These are phyloP conservation scores for Kuschelorhynchus macadamiae DNA, from an alignment of 2,888 invertebrate species.

Conservation along the genomic window DNA sequence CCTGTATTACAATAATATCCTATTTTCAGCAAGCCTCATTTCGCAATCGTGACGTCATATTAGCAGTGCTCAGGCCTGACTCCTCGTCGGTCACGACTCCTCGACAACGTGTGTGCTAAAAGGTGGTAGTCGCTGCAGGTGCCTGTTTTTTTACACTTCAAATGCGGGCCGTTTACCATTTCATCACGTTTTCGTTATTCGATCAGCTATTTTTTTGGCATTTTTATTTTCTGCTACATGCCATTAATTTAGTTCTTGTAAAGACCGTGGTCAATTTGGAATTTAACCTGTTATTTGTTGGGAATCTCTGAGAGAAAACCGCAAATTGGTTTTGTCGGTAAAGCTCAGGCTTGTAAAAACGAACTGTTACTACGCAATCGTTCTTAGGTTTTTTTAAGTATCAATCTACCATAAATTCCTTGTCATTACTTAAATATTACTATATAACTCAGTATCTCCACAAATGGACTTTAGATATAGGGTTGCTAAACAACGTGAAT, in stretches of 20 bases:
- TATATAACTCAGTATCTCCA: too few relatives aligned
- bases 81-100: slow-evolving; percentile 30
- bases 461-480: too few relatives aligned
- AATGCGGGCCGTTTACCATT: slow-evolving; percentile 38
- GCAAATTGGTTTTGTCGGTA: slow-evolving; percentile 20
- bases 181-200: slow-evolving; percentile 41
- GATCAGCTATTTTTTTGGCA: slow-evolving; percentile 29
- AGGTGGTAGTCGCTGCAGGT: slow-evolving; percentile 40
- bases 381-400: too few relatives aligned
- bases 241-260: slow-evolving; percentile 31
- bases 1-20: too few relatives aligned
- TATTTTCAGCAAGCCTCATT: slow-evolving; percentile 5
- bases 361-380: too few relatives aligned
- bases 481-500: too few relatives aligned
- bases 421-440: too few relatives aligned
- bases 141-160: slow-evolving; percentile 31
- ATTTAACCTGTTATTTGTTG: slow-evolving; percentile 31
- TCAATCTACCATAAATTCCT: too few relatives aligned
- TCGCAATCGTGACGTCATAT: slow-evolving; percentile 31
- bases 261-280: slow-evolving; percentile 30
- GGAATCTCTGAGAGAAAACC: slow-evolving; percentile 23
- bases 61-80: slow-evolving; percentile 35
- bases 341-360: too few relatives aligned
- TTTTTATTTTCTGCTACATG: slow-evolving; percentile 30
- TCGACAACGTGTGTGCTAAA: slow-evolving; percentile 31